Percentiles rank a stretch among this genome's conserved stretches.
These are phyloP conservation scores for Dipodomys spectabilis DNA, from an alignment of 2,113 vertebrate genomes.

Conservation along the genomic window DNA sequence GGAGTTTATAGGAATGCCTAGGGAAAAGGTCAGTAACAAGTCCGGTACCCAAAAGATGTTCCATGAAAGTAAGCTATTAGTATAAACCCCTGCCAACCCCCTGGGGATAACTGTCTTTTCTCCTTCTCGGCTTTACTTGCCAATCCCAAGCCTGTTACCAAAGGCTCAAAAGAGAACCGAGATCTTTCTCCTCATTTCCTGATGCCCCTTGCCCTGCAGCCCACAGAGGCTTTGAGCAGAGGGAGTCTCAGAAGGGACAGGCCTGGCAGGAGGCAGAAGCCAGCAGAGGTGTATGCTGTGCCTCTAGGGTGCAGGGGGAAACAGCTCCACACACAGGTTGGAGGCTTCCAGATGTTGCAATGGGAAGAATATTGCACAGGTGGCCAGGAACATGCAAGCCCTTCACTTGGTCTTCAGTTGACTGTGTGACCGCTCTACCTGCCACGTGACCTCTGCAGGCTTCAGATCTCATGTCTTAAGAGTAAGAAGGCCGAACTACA, in stretches of 20 bases:
- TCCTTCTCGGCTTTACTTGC: neutral
- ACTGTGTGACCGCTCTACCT: neutral
- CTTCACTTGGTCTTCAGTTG: neutral
- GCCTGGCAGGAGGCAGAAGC: neutral
- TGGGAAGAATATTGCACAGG: neutral
- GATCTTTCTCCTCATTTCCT: neutral
- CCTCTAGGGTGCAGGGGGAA: neutral
- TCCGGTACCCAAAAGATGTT: neutral
- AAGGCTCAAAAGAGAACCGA: neutral
- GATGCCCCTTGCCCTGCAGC: too few relatives aligned
- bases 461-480: neutral
- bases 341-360: neutral
- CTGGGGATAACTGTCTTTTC: neutral
- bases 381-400: neutral
- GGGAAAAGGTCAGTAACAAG: neutral
- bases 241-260: constrained; percentile 1
- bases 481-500: neutral
- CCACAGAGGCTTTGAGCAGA: constrained; percentile 25
- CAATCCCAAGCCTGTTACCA: neutral
- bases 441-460: constrained; percentile 32
- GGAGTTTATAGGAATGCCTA: neutral
- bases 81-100: neutral
- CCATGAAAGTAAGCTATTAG: neutral
- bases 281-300: neutral
- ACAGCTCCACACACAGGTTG: neutral